Evolutionary conservation across 2,113 vertebrate genomes (phyloP), one percentile per base, ranked within the genome.

Genomic region (Chaenogobius annularis): DNA sequence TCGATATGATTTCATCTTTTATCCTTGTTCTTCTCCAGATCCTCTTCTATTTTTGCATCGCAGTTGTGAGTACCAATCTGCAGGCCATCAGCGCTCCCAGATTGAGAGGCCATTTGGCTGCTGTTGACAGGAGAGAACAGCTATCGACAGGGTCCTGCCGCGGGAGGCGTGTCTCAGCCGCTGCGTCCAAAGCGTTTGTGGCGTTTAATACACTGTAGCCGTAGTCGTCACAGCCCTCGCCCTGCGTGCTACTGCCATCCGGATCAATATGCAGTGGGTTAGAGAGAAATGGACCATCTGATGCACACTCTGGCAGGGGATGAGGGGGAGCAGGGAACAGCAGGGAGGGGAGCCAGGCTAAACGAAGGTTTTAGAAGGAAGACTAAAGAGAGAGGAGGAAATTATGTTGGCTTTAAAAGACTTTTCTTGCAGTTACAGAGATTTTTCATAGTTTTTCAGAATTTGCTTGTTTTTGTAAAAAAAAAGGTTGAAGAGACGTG

Each of bases 181-280:
- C 89, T 78, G 48, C 85, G 88, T 92, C 93, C 88, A 92, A 92
- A 93, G 87, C 90, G 79, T 89, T 91, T 89, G 90, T 93, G 93
- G 90, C 92, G 85, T 93, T 93, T 93, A 93, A 93, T 94, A 93
- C 90, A 93, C 92, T 93, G 88, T 86, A 88, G 91, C 89, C 70
- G 88, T 84, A 90, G 85, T 89, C 83, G 83, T 90, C 84, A 50
- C 85, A 87, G 86, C 81, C 79, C 80, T 87, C 79, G 75, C 87
- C 80, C 84, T 83, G 90, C 85, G 75, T 91, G 90, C 89, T 89
- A 87, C 86, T 88, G 83, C 86, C 87, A 83, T 83, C 69, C 79
- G 82, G 89, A 92, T 92, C 90, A 92, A 93, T 92, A 92, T 90
- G 88, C 90, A 91, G 86, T 89, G 83, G 87, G 89, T 88, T 88